Conservation (phyloP, 2,113 vertebrate genomes). For the Saguinus imperator region DNA sequence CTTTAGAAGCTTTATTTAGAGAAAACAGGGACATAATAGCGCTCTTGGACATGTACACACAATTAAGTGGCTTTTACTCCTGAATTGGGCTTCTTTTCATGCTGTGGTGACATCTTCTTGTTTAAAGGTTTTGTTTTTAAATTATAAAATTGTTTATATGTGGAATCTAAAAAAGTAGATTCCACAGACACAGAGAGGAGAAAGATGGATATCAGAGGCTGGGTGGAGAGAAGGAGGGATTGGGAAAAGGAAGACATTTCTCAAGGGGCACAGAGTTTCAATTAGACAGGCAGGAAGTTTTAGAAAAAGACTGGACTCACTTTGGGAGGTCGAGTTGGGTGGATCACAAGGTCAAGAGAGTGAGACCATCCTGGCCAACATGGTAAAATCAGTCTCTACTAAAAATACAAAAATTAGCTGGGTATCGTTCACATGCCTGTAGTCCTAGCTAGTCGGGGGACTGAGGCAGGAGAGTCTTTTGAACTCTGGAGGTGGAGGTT, state of each 20-base stretch:
- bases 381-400: no score
- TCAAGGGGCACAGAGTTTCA: not conserved
- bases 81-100: not conserved
- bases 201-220: not conserved
- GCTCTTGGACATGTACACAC: not conserved
- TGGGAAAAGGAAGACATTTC: no score
- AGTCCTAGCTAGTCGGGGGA: no score
- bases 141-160: not conserved
- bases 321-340: no score
- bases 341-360: no score
- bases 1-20: not conserved
- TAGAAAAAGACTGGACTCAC: not conserved
- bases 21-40: not conserved
- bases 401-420: no score
- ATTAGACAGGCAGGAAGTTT: not conserved
- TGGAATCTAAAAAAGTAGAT: not conserved
- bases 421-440: no score
- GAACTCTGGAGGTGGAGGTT: no score
- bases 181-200: not conserved
- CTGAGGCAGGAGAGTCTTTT: no score
- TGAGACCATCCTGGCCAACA: no score
- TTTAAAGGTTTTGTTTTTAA: not conserved
- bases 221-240: not conserved
- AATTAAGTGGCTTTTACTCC: not conserved
- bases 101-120: not conserved